These are phyloP conservation scores for Callinectes sapidus DNA, from an alignment of 2,888 invertebrate genomes.

Conservation along the genomic window DNA sequence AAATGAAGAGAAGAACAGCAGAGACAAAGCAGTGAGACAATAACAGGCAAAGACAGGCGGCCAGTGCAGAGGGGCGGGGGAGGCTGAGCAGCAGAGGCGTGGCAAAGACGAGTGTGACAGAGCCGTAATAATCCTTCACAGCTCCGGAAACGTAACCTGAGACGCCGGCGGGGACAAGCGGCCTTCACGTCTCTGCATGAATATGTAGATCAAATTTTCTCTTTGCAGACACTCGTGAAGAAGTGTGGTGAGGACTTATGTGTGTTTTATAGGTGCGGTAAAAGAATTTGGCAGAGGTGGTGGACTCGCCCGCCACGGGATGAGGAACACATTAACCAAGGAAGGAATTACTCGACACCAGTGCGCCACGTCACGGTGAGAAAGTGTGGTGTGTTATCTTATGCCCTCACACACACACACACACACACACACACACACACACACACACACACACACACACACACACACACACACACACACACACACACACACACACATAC, in stretches of 20 bases:
- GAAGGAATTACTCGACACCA: not conserved
- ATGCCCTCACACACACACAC: constrained; percentile 18
- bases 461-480: constrained; percentile 10
- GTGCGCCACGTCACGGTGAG: not conserved
- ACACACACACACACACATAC: not conserved
- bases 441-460: constrained; percentile 41
- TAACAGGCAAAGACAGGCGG: too few relatives aligned
- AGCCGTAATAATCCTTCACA: not conserved
- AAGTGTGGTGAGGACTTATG: constrained; percentile 43
- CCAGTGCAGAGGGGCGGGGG: too few relatives aligned
- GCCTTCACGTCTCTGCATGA: constrained; percentile 34
- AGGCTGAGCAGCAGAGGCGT: not conserved
- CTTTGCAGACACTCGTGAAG: constrained; percentile 40
- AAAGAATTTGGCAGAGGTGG: constrained; percentile 27
- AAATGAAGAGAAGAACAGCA: too few relatives aligned
- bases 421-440: constrained; percentile 45
- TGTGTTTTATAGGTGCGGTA: constrained; percentile 13
- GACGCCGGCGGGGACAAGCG: constrained; percentile 17
- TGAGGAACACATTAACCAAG: constrained; percentile 1
- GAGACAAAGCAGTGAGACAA: too few relatives aligned
- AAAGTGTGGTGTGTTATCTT: not conserved
- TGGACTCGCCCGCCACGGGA: not conserved
- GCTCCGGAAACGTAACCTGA: not conserved
- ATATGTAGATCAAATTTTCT: constrained; percentile 52
- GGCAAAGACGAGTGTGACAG: not conserved